These are phyloP conservation scores for Corapipo altera DNA, from an alignment of 2,113 vertebrate species.

Conservation along the genomic window DNA sequence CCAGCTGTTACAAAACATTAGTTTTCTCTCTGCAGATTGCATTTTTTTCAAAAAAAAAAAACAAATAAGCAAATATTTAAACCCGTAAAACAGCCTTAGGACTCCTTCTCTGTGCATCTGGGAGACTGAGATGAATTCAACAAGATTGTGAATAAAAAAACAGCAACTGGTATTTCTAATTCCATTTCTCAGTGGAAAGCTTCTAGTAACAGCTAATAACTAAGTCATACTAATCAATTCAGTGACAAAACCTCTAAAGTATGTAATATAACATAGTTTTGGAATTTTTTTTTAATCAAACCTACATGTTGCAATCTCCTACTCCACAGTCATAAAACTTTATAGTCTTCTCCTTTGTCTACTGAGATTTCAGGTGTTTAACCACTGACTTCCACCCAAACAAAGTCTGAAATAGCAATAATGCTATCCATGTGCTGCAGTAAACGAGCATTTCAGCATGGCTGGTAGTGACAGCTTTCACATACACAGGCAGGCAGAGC, in stretches of 20 bases:
- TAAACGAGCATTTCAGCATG: slow-evolving; percentile 28
- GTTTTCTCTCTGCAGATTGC: neutral
- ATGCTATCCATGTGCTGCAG: slow-evolving; percentile 68
- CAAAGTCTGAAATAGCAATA: slow-evolving; percentile 51
- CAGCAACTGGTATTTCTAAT: slow-evolving; percentile 55
- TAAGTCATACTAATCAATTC: slow-evolving; percentile 56
- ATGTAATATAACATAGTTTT: slow-evolving; percentile 59
- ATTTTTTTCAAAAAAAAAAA: neutral
- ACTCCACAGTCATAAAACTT: slow-evolving; percentile 66
- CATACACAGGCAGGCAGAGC: neutral
- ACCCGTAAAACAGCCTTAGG: neutral
- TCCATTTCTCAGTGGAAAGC: slow-evolving; percentile 70
- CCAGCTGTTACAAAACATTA: neutral
- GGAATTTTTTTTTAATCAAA: slow-evolving; percentile 43
- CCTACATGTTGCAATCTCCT: slow-evolving; percentile 63
- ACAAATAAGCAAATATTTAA: neutral
- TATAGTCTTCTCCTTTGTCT: slow-evolving; percentile 67
- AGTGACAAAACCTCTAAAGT: slow-evolving; percentile 60
- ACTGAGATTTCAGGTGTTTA: slow-evolving; percentile 74
- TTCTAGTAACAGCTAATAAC: slow-evolving; percentile 70
- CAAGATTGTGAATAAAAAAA: slow-evolving; percentile 35
- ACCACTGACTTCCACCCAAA: slow-evolving; percentile 60
- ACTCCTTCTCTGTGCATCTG: neutral
- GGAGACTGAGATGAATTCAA: slow-evolving; percentile 30
- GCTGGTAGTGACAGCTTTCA: slow-evolving; percentile 26